Evolutionary conservation across 2,797 vertebrate species (phyloP).

Genomic region (Gadopsis marmoratus): DNA sequence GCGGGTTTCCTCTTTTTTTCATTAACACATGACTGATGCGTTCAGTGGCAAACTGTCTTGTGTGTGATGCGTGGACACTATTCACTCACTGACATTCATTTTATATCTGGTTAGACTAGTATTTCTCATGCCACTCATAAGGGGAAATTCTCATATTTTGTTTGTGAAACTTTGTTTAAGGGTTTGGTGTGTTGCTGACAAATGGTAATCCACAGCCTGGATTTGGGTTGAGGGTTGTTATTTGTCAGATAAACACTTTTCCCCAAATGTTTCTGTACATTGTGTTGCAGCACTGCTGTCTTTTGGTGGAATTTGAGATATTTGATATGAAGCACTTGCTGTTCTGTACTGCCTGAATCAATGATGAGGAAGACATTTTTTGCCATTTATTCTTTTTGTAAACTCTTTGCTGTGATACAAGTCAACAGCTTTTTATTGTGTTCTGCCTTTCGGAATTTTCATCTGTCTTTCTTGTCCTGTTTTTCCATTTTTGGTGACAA

Average conservation of each 20-base stretch:
- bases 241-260: constrained; percentile 18
- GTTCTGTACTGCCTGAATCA: constrained; percentile 80
- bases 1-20: constrained; percentile 6
- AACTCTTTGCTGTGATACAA: constrained; percentile 70
- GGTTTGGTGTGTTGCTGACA: constrained; percentile 44
- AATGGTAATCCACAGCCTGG: constrained; percentile 23
- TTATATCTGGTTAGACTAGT: constrained; percentile 64
- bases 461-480: constrained; percentile 64
- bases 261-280: constrained; percentile 59
- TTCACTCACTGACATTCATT: constrained; percentile 48
- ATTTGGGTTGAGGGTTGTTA: constrained; percentile 25
- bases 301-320: constrained; percentile 63
- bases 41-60: constrained; percentile 58
- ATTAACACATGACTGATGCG: constrained; percentile 32
- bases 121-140: constrained; percentile 48
- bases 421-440: constrained; percentile 60
- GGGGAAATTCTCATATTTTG: constrained; percentile 30
- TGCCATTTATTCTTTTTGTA: constrained; percentile 50
- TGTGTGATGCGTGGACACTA: constrained; percentile 52
- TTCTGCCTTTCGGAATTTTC: constrained; percentile 64
- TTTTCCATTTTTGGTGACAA: constrained; percentile 72
- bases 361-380: constrained; percentile 55
- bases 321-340: constrained; percentile 84
- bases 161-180: constrained; percentile 60
- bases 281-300: constrained; percentile 75